These are phyloP conservation scores for Pelvicachromis taeniatus DNA, from an alignment of 2,113 vertebrate species.

Conservation along the genomic window DNA sequence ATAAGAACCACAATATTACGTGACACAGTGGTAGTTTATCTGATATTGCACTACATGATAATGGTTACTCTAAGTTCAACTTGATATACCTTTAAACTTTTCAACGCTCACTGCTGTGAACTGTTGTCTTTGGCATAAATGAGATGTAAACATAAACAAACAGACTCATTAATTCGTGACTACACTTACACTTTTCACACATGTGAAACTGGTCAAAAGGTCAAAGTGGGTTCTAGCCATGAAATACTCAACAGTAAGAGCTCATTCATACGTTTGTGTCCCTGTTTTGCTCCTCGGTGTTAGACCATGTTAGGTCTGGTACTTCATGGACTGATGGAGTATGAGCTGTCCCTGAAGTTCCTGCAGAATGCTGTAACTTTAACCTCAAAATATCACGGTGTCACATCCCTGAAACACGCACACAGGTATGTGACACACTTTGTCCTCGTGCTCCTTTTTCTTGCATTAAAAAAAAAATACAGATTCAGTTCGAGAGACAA, in stretches of 20 bases:
- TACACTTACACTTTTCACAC: background rate
- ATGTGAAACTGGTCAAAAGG: background rate
- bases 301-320: constrained; percentile 92
- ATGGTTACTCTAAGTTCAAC: background rate
- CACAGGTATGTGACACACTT: constrained; percentile 80
- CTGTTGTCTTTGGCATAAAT: background rate
- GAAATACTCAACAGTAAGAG: background rate
- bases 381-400: constrained; percentile 85
- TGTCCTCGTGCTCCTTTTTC: background rate
- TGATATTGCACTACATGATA: background rate
- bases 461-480: background rate
- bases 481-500: background rate
- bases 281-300: background rate
- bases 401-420: constrained; percentile 84
- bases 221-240: background rate
- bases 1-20: background rate
- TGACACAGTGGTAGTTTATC: background rate
- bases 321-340: constrained; percentile 87
- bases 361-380: constrained; percentile 83
- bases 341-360: constrained; percentile 87
- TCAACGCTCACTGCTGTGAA: background rate
- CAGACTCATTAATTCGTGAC: background rate
- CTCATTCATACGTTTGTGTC: background rate
- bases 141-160: background rate
- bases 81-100: background rate